Evolutionary conservation across 2,113 vertebrate genomes (phyloP), one percentile per base, ranked within the genome.

Genomic region (Apus apus): DNA sequence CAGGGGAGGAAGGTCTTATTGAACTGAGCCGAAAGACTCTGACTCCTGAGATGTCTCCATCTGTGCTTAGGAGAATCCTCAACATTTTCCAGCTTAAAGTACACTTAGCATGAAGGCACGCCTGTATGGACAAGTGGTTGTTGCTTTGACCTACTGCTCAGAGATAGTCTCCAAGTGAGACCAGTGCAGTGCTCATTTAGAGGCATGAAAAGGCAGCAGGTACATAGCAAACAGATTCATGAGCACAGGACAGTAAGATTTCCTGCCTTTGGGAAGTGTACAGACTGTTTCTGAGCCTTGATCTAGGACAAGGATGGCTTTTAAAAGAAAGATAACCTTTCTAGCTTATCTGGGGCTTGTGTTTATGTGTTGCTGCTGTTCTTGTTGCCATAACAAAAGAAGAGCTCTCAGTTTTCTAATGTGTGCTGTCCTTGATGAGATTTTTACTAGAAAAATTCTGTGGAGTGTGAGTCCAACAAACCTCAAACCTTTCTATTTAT

Each of bases 341-440:
- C 64, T 71, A 46, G 20, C 76, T 93, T 67, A 77, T 85, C 67
- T 91, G 51, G 66, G 71, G 46, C 64, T 74, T 23, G 51, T 75
- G 70, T 76, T 85, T 46, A 21, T 5, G 13, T 9, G 53, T 71
- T 86, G 32, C 62, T 88, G 32, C 40, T 73, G n/a, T 50, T 95
- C 58, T 87, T 87, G 87, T 88, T 91, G 87, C 85, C 89, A 72
- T 56, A 94, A 96, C 62, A 94, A 68, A 93, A 53, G 73, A 79
- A 73, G 58, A 68, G 30, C 38, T 89, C 62, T 90, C 7, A 2
- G 71, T 89, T 85, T 92, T 82, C 51, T 65, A 29, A 48, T 38
- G 18, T 48, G 34, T 36, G 61, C 73, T 78, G 78, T 27, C 82
- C 60, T 76, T 73, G 91, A 77, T 83, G 65, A 93, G 45, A 15